Percentiles rank a stretch among this genome's conserved stretches.
phyloP scores from a whole-genome alignment of 2,888 invertebrate genomes.

The Eurytoma adleriae region DNA sequence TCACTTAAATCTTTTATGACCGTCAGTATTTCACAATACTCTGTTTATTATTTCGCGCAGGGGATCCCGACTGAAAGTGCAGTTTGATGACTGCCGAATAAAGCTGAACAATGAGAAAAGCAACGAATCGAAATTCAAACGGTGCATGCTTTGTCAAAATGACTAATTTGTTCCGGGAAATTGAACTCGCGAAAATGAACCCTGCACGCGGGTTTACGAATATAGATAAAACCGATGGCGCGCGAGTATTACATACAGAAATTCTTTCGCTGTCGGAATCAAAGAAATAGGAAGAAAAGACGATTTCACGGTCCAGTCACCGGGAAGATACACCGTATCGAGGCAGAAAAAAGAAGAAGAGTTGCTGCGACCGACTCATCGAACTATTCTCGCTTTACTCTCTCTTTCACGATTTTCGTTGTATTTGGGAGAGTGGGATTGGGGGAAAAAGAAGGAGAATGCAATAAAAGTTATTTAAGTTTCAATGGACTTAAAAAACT shows the following conservation, averaged over 20 bases:
- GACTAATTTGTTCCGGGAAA: constrained; percentile 20
- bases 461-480: constrained; percentile 50
- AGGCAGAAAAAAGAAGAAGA: constrained; percentile 26
- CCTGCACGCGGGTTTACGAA: neutral
- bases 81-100: neutral
- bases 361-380: constrained; percentile 10
- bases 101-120: constrained; percentile 7
- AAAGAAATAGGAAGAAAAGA: constrained; percentile 50
- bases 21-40: no score
- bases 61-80: no score
- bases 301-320: constrained; percentile 54
- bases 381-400: constrained; percentile 44
- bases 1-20: no score
- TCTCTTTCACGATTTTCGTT: constrained; percentile 11
- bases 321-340: constrained; percentile 25
- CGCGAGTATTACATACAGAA: constrained; percentile 49
- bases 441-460: constrained; percentile 9
- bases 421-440: neutral
- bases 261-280: constrained; percentile 42
- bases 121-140: constrained; percentile 26
- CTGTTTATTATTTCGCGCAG: no score
- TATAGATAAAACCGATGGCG: constrained; percentile 31
- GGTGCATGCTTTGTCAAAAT: constrained; percentile 32
- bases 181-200: constrained; percentile 44
- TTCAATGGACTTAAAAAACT: constrained; percentile 50